A percentile compares a stretch with the other conserved stretches of the same genome.
phyloP scores from a whole-genome alignment of 2,113 vertebrate genomes.

The Cephalopterus ornatus region DNA sequence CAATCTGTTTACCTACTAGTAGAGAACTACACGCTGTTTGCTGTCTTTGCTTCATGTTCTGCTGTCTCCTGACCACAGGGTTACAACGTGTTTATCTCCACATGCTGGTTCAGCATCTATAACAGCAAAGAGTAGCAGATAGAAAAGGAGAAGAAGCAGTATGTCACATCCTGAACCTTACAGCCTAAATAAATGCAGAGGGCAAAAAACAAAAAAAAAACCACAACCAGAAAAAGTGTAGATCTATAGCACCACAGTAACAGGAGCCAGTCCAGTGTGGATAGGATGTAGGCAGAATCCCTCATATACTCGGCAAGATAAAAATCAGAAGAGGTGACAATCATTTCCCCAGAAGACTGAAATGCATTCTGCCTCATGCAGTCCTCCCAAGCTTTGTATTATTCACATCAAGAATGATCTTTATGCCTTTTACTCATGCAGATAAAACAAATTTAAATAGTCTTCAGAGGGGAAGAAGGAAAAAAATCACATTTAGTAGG shows the following conservation, averaged over 20 bases:
- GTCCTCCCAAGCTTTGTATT: not conserved
- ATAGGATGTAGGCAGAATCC: not conserved
- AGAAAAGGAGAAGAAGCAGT: not conserved
- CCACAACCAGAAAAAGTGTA: not conserved
- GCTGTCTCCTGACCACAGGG: not conserved
- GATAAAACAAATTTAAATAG: not conserved
- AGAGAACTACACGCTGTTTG: not conserved
- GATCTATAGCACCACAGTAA: not conserved
- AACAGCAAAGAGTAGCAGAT: not conserved
- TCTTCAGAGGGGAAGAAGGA: not conserved
- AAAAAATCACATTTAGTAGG: not conserved
- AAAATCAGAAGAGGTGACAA: not conserved
- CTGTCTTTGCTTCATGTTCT: not conserved
- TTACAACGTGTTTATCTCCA: not conserved
- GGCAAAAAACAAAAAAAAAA: accelerated
- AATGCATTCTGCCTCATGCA: not conserved
- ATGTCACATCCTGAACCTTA: not conserved
- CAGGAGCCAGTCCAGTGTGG: not conserved
- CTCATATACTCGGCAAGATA: accelerated
- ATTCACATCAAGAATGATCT: not conserved
- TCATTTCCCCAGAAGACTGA: not conserved
- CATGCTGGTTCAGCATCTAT: not conserved
- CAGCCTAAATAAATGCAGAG: not conserved
- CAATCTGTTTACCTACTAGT: not conserved
- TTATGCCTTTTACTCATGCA: not conserved